Percentiles rank a stretch among this genome's conserved stretches.
phyloP scores from a whole-genome alignment of 2,113 vertebrate species.

The Sinosuthora webbiana region DNA sequence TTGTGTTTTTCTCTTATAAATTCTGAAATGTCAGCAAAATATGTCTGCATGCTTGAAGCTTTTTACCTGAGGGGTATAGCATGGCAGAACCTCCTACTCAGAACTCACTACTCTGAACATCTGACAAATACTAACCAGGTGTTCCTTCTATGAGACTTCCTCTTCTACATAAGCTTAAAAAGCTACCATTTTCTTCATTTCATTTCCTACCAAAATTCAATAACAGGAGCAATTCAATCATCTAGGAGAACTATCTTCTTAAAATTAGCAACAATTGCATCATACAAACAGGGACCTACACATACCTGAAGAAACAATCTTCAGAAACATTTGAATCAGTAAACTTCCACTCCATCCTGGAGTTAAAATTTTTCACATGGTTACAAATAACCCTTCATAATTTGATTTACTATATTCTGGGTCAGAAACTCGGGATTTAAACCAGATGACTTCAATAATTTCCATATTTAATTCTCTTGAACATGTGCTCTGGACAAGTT shows the following conservation, averaged over 20 bases:
- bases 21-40: background rate
- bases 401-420: background rate
- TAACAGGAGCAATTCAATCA: background rate
- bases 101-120: background rate
- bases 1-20: background rate
- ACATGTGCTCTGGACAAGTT: background rate
- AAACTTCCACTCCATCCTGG: background rate
- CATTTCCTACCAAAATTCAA: background rate
- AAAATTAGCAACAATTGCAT: rapidly evolving
- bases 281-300: background rate
- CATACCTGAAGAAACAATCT: background rate
- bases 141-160: background rate
- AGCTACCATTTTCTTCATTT: background rate
- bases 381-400: background rate
- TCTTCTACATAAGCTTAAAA: background rate
- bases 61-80: background rate
- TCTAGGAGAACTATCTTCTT: background rate
- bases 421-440: background rate
- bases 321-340: background rate
- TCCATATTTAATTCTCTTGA: background rate
- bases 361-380: background rate
- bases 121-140: background rate
- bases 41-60: background rate
- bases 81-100: background rate
- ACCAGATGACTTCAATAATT: rapidly evolving